phyloP scores from a whole-genome alignment of 2,888 invertebrate species.

The Nemapogon koenigi region DNA sequence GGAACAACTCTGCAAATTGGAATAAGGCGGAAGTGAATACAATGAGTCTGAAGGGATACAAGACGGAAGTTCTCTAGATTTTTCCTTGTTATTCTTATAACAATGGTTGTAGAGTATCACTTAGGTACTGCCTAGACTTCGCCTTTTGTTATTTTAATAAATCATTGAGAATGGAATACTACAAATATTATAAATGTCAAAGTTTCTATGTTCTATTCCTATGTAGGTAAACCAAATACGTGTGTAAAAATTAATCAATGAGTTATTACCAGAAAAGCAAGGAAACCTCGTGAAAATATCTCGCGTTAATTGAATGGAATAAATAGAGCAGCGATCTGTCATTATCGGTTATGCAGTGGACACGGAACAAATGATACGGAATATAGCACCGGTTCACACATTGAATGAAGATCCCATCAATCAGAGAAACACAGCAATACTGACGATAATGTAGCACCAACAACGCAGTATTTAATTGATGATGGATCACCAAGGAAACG shows the following conservation, averaged over 20 bases:
- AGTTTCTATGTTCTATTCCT: no score
- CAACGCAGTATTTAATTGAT: constrained; percentile 56
- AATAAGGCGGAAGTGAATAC: constrained; percentile 31
- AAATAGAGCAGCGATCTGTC: constrained; percentile 33
- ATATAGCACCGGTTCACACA: constrained; percentile 29
- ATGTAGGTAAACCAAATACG: no score
- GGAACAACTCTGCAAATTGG: constrained; percentile 43
- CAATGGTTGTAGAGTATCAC: constrained; percentile 31
- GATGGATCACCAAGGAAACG: constrained; percentile 41
- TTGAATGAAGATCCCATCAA: constrained; percentile 43
- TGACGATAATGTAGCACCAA: constrained; percentile 53
- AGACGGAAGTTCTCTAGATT: constrained; percentile 45
- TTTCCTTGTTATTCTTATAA: constrained; percentile 50
- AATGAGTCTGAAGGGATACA: constrained; percentile 32
- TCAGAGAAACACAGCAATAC: constrained; percentile 43
- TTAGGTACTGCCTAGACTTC: constrained; percentile 41
- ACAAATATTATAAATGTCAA: no score
- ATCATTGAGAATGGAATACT: constrained; percentile 55
- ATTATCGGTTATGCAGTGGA: constrained; percentile 32
- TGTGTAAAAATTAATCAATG: no score
- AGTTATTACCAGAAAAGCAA: no score
- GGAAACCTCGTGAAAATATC: no score
- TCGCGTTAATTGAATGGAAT: background rate
- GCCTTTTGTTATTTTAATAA: constrained; percentile 50
- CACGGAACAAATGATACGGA: constrained; percentile 23